Evolutionary conservation across 2,113 vertebrate genomes (phyloP).

Genomic region (Acrocephalus kingi): DNA sequence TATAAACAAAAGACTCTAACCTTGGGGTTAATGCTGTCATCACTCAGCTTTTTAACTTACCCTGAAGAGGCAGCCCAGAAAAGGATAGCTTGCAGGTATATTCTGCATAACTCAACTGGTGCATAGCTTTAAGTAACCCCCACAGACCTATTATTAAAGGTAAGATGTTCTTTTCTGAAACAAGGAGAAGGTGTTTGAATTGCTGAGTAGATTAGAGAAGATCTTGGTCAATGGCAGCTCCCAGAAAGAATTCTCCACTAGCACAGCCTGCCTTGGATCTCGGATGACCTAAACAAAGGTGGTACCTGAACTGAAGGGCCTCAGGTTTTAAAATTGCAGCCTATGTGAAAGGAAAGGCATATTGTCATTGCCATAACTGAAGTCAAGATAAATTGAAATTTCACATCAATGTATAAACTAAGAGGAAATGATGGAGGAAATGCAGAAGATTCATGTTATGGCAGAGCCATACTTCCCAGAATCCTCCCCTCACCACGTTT

Average conservation of each 20-base stretch:
- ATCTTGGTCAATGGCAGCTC: not conserved
- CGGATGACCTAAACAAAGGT: not conserved
- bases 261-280: not conserved
- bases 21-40: not conserved
- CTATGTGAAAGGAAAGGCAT: not conserved
- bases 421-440: not conserved
- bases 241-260: not conserved
- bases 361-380: not conserved
- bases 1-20: not conserved
- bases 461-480: not conserved
- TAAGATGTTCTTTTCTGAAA: not conserved
- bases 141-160: not conserved
- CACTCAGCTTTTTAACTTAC: not conserved
- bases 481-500: not conserved
- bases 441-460: not conserved
- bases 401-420: not conserved
- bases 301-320: not conserved
- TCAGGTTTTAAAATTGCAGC: not conserved
- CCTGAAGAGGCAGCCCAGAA: not conserved
- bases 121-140: not conserved
- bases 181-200: not conserved
- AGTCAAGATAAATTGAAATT: not conserved
- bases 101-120: not conserved
- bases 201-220: not conserved
- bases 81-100: not conserved